Base-by-base conservation (phyloP, 2,797 vertebrate genomes). In the Molossus alvarezi region DNA sequence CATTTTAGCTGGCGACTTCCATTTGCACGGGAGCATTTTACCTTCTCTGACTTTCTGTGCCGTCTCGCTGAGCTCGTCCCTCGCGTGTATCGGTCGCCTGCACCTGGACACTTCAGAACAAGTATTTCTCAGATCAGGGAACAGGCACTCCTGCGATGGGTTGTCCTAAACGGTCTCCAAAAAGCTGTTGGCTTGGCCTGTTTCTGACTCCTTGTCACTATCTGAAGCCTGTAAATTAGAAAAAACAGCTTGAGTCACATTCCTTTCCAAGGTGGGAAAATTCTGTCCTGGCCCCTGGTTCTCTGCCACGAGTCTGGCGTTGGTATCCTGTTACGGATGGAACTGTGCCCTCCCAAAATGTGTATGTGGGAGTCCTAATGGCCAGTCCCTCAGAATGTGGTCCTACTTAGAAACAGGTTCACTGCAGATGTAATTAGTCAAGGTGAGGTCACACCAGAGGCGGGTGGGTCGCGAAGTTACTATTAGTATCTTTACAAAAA, bases 1-100 rank as follows among this genome's bases (percentile, higher is more conserved):
- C 87, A 58, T 58, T 69, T 93, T 69, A 91, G 25, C 18, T 72
- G 41, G 41, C 7, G 23, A 93, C 41, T 73, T 93, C 9, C n/a
- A 60, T 79, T 73, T 89, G 27, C 67, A 45, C 67, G 21, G 72
- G 86, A 83, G 4, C 10, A 37, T 45, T 76, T 69, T 72, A 53
- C 23, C 64, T 65, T 76, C 53, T 76, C 41, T 82, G 9, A 14
- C 20, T 69, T 60, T 76, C 53, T 76, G 41, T 82, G 9, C 18
- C 20, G 9, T 82, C 21, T 18, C 37, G 53, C 51, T 88, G n/a
- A 80, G 62, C 2, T 77, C 10, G 18, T 9, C 76, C 27, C 4
- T 93, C 60, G 48, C 7, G 88, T 53, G 21, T 9, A 21, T 48
- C 21, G 21, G 37, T 76, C 37, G 1, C 14, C 60, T 82, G 14